These are phyloP conservation scores for Trematomus bernacchii DNA, from an alignment of 2,797 vertebrate genomes.

Conservation along the genomic window DNA sequence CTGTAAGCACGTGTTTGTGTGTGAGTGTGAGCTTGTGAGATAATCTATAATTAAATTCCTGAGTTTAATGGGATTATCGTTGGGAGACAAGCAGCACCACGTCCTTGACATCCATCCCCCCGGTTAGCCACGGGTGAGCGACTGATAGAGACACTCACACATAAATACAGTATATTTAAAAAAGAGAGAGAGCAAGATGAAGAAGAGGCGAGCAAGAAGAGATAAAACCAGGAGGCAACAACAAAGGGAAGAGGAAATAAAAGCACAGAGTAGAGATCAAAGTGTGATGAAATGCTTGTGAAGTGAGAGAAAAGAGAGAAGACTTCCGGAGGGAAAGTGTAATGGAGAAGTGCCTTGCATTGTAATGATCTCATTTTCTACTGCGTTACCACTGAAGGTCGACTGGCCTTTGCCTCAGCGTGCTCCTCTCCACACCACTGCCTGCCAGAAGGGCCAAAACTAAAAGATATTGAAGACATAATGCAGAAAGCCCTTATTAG, in stretches of 20 bases:
- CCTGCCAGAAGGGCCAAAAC: slow-evolving; percentile 21
- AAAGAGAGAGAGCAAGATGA: slow-evolving; percentile 2
- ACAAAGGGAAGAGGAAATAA: slow-evolving; percentile 21
- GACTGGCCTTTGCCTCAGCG: slow-evolving; percentile 42
- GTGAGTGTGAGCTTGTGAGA: slow-evolving; percentile 51
- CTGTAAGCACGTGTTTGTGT: not conserved
- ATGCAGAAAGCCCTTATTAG: not conserved
- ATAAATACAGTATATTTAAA: not conserved
- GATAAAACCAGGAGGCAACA: slow-evolving; percentile 8
- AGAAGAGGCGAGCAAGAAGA: not conserved
- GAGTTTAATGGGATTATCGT: slow-evolving; percentile 80
- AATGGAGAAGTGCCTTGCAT: slow-evolving; percentile 43
- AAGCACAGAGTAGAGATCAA: slow-evolving; percentile 16
- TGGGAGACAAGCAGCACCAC: slow-evolving; percentile 66
- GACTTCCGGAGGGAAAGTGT: slow-evolving; percentile 15
- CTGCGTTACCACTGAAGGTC: slow-evolving; percentile 57
- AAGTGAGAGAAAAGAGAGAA: slow-evolving; percentile 32
- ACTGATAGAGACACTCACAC: slow-evolving; percentile 39
- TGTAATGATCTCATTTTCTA: slow-evolving; percentile 69
- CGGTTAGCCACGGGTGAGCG: slow-evolving; percentile 48
- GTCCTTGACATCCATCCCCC: slow-evolving; percentile 71
- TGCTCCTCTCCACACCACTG: slow-evolving; percentile 23
- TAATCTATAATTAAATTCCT: slow-evolving; percentile 80
- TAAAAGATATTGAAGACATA: slow-evolving; percentile 8
- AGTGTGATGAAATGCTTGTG: slow-evolving; percentile 33